These are phyloP conservation scores for Leptosomus discolor DNA, from an alignment of 2,113 vertebrate genomes.

Conservation along the genomic window DNA sequence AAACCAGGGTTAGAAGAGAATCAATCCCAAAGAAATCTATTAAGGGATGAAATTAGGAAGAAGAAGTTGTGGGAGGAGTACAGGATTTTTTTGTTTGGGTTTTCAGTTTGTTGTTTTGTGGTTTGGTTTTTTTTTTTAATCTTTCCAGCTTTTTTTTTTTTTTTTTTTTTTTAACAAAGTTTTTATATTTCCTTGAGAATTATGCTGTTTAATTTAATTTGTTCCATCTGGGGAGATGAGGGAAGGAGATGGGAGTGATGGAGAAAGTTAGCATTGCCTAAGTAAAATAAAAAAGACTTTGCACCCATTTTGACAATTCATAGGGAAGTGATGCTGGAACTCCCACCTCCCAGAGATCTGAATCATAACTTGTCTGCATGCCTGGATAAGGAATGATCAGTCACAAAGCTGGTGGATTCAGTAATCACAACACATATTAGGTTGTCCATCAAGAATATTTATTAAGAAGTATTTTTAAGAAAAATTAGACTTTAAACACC, in stretches of 20 bases:
- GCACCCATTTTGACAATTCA: background rate
- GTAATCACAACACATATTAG: background rate
- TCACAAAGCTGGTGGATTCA: background rate
- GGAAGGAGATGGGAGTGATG: background rate
- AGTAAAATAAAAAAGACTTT: background rate
- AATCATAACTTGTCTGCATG: background rate
- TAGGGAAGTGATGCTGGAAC: background rate
- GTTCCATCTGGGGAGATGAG: background rate
- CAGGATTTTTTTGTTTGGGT: background rate
- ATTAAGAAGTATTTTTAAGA: background rate
- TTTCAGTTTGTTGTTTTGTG: background rate
- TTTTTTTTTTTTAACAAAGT: too few relatives aligned
- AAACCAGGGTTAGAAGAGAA: background rate
- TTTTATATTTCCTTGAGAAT: too few relatives aligned
- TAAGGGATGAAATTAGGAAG: background rate
- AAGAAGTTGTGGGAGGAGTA: background rate
- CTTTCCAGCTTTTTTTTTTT: too few relatives aligned
- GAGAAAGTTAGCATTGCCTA: background rate
- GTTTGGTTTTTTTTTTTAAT: rapidly evolving
- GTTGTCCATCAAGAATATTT: background rate
- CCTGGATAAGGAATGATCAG: background rate
- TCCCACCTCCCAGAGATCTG: background rate
- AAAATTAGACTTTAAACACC: background rate
- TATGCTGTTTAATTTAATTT: background rate
- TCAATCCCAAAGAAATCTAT: background rate